A percentile compares a stretch with the other conserved stretches of the same genome.
phyloP scores from a whole-genome alignment of 2,113 vertebrate genomes.

The Lepidothrix coronata region DNA sequence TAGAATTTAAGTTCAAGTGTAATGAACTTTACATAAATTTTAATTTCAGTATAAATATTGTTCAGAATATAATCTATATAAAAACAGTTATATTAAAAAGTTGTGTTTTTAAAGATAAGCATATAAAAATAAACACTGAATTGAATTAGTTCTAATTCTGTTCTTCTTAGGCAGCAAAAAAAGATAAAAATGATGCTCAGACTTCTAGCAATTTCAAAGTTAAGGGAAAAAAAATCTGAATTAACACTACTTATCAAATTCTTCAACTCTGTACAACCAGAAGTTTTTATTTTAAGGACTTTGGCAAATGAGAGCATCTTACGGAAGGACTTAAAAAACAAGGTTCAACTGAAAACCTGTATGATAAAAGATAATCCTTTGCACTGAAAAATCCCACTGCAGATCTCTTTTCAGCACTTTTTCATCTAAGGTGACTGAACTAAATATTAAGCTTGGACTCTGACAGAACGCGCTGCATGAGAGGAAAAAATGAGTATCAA shows the following conservation, averaged over 20 bases:
- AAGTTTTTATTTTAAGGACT: neutral
- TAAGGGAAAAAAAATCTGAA: neutral
- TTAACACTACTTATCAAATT: neutral
- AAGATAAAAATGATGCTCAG: neutral
- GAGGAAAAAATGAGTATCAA: constrained; percentile 50
- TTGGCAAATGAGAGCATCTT: neutral
- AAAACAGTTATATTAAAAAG: neutral
- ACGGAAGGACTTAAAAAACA: neutral
- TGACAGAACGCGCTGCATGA: constrained; percentile 51
- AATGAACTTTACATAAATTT: constrained; percentile 8
- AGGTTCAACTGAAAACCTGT: neutral
- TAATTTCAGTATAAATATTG: constrained; percentile 17
- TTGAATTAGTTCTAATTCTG: neutral
- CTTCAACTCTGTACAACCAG: neutral
- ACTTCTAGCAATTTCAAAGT: neutral
- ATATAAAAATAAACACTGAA: neutral
- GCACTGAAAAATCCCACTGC: neutral
- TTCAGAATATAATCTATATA: neutral
- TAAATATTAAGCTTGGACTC: constrained; percentile 44
- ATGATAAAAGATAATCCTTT: neutral
- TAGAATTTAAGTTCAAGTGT: constrained; percentile 31
- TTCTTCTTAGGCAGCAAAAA: constrained; percentile 13
- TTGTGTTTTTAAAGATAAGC: neutral
- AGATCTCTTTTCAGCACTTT: neutral
- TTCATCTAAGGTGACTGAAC: constrained; percentile 24